Evolutionary conservation across 2,797 vertebrate genomes (phyloP).

Genomic region (Platyrinchus mystaceus): DNA sequence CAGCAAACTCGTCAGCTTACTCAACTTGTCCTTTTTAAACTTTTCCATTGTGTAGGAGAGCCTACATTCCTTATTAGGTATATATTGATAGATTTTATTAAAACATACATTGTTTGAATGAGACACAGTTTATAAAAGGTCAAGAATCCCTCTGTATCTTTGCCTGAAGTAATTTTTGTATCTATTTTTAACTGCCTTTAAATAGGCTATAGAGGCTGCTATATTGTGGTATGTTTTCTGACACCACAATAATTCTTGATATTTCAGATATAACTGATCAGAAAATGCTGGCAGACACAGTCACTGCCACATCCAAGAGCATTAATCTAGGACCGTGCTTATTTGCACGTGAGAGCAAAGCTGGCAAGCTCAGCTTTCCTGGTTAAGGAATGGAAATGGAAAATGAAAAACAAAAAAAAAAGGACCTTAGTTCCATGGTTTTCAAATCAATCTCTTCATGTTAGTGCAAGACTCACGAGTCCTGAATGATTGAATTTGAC

Average conservation of each 20-base stretch:
- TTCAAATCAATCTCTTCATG: constrained; percentile 53
- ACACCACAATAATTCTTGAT: not conserved
- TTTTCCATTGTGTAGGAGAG: not conserved
- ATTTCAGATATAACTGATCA: not conserved
- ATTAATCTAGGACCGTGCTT: not conserved
- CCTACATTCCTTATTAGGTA: not conserved
- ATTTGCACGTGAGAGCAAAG: constrained; percentile 45
- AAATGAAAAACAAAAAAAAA: constrained; percentile 38
- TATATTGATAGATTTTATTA: not conserved
- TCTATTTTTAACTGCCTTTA: constrained; percentile 30
- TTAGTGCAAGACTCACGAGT: constrained; percentile 41
- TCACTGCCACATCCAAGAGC: not conserved
- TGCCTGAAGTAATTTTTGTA: not conserved
- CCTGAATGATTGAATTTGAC: constrained; percentile 61
- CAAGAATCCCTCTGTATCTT: not conserved
- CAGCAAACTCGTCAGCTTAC: not conserved
- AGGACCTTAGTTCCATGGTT: not conserved
- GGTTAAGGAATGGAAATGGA: constrained; percentile 21
- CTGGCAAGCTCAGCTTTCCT: constrained; percentile 41
- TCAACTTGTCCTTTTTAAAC: not conserved
- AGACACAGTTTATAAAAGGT: not conserved
- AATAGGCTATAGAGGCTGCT: not conserved
- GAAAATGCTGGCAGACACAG: not conserved
- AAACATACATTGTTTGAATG: not conserved
- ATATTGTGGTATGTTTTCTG: not conserved